Evolutionary conservation across 2,113 vertebrate genomes (phyloP), one percentile per base, ranked within the genome.

Genomic region (Gambusia affinis): DNA sequence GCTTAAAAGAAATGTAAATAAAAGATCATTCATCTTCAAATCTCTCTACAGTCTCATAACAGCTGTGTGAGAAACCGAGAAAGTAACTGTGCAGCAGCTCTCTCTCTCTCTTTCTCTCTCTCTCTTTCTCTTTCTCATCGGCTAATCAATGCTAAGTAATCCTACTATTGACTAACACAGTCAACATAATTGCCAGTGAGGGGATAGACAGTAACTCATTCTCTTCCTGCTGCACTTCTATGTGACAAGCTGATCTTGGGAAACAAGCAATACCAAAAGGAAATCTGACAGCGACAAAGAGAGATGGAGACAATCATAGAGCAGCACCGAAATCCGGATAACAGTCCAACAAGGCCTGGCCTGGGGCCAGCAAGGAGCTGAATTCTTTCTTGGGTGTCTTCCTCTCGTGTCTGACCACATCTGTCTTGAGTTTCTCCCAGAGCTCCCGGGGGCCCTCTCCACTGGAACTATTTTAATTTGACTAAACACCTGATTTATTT

Each of bases 401-500:
- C 96, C 95, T 94, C 87, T 90, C 72, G 91, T 94, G 95, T 95
- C 95, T 93, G 95, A 96, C 94, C 96, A 97, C 97, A 98, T 98
- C 96, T 98, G 97, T 97, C 97, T 98, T 96, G 95, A 96, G 95
- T 97, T 97, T 97, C 95, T 95, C 94, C 94, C 89, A 94, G 95
- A 95, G 95, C 94, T 97, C 97, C 97, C 96, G 87, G 94, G 96
- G 96, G 96, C 95, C 96, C 94, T 95, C 96, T 98, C 96, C 94
- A 97, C 95, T 96, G 96, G 95, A 98, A 97, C 96, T 97, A 97
- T 99, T 98, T 98, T 98, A 98, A 98, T 99, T 98, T 97, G 96
- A 99, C 97, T 98, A 98, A 98, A 98, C 97, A 98, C 97, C 97
- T 98, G 97, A 98, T 98, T 98, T 98, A 98, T 98, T 98, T 98